These are phyloP conservation scores for Lasioglossum baleicum DNA, from an alignment of 1,140 invertebrate species.

Conservation along the genomic window DNA sequence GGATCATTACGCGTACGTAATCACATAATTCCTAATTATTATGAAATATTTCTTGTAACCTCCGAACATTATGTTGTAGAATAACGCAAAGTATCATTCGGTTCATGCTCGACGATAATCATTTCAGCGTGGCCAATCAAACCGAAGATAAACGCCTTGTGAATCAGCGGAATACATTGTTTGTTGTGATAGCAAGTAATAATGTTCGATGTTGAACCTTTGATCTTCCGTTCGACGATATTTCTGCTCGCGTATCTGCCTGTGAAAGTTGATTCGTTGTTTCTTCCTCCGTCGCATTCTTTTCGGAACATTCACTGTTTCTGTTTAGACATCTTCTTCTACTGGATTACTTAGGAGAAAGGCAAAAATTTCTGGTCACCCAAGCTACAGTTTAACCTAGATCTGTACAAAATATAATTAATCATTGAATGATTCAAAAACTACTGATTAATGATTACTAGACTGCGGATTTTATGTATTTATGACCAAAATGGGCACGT, in stretches of 20 bases:
- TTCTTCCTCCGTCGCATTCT: background rate
- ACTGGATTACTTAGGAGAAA: too few relatives aligned
- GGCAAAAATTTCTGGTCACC: too few relatives aligned
- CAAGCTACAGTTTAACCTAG: too few relatives aligned
- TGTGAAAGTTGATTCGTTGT: background rate
- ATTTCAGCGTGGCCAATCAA: background rate
- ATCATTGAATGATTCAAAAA: too few relatives aligned
- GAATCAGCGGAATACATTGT: background rate
- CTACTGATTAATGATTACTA: too few relatives aligned
- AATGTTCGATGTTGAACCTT: background rate
- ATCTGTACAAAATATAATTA: too few relatives aligned
- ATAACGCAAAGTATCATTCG: too few relatives aligned
- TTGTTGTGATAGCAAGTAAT: background rate
- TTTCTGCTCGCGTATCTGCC: background rate
- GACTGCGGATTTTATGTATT: too few relatives aligned
- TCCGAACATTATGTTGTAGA: background rate
- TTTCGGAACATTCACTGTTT: background rate
- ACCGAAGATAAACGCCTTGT: background rate
- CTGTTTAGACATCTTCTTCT: too few relatives aligned
- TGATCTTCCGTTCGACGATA: constrained; percentile 2
- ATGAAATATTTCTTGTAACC: background rate
- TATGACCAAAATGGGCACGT: too few relatives aligned
- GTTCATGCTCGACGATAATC: background rate
- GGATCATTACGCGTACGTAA: background rate
- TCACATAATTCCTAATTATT: background rate